Evolutionary conservation across 2,113 vertebrate species (phyloP), one percentile per base, ranked within the genome.

Genomic region (Melanostigma gelatinosum): DNA sequence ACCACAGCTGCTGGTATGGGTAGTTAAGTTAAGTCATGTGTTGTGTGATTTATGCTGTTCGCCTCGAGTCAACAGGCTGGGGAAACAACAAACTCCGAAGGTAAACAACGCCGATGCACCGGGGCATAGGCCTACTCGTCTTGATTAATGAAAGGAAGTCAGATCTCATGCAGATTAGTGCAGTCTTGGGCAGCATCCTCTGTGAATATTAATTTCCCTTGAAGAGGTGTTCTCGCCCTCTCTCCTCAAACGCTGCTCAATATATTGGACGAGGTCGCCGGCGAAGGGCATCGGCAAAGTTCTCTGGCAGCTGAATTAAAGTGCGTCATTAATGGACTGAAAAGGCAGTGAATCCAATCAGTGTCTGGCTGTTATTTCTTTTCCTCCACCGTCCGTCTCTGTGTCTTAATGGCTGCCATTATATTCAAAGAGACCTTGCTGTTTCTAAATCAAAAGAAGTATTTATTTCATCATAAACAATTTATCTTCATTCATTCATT

Each of bases 141-240:
- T 91, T 93, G 91, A 93, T 93, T 93, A 93, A 93, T 93, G 93
- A 91, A 90, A 93, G 91, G 88, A 93, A 92, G 91, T 91, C 87
- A 94, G 91, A 93, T 93, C 88, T 90, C 89, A 90, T 91, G 88
- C 91, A 93, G 93, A 94, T 93, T 92, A 91, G 88, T 83, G 83
- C 83, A 83, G 85, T 50, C 76, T 84, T 90, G 91, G 88, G 90
- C 85, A 81, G 77, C 91, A 84, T 89, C 86, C 87, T 86, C 81
- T 48, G 85, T 89, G 89, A 92, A 93, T 94, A 93, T 93, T 93
- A 91, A 94, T 93, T 89, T 90, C 79, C 84, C 88, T 83, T 88
- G 82, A 92, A 90, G 91, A 92, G 85, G 84, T 81, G 85, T 86
- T 84, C 83, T 88, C 74, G 69, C 80, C 87, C 82, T 82, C 82